Conservation (phyloP, 2,888 invertebrate species). For the Dinocampus coccinellae region DNA sequence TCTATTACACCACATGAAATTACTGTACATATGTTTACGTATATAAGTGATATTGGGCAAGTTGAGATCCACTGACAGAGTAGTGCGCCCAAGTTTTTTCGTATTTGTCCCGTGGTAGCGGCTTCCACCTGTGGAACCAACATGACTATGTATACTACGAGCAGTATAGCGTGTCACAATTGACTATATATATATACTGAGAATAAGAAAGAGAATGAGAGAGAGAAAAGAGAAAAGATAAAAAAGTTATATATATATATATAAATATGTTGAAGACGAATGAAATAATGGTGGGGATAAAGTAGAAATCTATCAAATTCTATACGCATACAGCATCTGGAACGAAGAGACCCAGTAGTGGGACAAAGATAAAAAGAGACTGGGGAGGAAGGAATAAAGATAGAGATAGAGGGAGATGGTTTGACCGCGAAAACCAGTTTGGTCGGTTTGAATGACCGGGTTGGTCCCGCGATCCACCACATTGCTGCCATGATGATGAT, state of each 20-base stretch:
- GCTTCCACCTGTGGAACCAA: slow-evolving; percentile 41
- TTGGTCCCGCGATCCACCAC: slow-evolving; percentile 47
- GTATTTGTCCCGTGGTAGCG: slow-evolving; percentile 35
- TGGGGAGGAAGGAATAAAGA: background rate
- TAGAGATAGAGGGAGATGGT: background rate
- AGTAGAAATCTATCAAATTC: slow-evolving; percentile 68
- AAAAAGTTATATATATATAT: slow-evolving; percentile 25
- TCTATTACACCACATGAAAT: no score
- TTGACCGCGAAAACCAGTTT: slow-evolving; percentile 66
- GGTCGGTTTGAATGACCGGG: slow-evolving; percentile 65
- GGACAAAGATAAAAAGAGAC: background rate
- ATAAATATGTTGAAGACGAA: no score
- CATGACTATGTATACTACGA: slow-evolving; percentile 26
- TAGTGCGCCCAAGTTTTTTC: slow-evolving; percentile 40
- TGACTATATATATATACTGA: background rate
- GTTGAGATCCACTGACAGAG: slow-evolving; percentile 42
- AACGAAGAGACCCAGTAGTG: slow-evolving; percentile 43
- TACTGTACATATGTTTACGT: background rate
- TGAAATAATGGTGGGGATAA: slow-evolving; percentile 51
- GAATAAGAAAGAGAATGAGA: slow-evolving; percentile 2
- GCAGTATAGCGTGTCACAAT: background rate
- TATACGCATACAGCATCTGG: slow-evolving; percentile 58
- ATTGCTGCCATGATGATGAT: slow-evolving; percentile 32
- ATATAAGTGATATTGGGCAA: background rate
- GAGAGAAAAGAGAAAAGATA: background rate